phyloP scores from a whole-genome alignment of 2,797 vertebrate genomes.

The Hypotaenidia okinawae region DNA sequence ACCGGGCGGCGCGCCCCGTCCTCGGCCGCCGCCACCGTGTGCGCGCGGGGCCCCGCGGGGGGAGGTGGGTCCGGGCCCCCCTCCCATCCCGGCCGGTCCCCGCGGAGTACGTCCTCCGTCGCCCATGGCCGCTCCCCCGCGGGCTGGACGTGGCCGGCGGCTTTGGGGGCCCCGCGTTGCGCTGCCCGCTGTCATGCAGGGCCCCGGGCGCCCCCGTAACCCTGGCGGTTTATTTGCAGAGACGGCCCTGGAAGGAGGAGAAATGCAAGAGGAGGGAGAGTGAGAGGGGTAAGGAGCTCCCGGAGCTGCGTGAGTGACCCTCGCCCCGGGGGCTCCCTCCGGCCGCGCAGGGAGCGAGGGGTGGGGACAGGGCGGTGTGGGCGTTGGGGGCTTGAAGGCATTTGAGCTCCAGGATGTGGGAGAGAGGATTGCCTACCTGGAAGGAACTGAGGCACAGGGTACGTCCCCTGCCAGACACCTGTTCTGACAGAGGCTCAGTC shows the following conservation, averaged over 20 bases:
- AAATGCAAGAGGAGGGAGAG: constrained; percentile 76
- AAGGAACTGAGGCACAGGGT: not conserved
- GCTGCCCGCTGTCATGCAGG: not conserved
- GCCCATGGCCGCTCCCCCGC: not conserved
- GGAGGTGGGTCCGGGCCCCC: constrained; percentile 9
- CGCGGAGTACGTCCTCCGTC: not conserved
- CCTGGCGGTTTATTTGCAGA: constrained; percentile 73
- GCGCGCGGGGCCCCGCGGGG: constrained; percentile 24
- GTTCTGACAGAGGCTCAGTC: fast-evolving
- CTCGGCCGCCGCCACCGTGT: not conserved
- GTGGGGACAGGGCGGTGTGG: not conserved
- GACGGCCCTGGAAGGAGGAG: constrained; percentile 79
- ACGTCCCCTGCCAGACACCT: not conserved
- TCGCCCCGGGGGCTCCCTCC: not conserved
- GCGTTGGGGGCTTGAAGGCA: fast-evolving
- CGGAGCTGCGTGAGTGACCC: not conserved
- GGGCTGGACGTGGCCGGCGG: not conserved
- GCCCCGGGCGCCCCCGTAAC: constrained; percentile 48
- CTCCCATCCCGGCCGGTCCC: not conserved
- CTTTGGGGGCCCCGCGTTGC: not conserved
- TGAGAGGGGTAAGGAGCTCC: constrained; percentile 70
- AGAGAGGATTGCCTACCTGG: not conserved
- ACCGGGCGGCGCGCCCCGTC: not conserved
- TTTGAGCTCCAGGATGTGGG: not conserved
- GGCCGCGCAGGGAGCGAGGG: too few relatives aligned